Evolutionary conservation across 2,113 vertebrate species (phyloP).

Genomic region (Campylomormyrus tamandua): DNA sequence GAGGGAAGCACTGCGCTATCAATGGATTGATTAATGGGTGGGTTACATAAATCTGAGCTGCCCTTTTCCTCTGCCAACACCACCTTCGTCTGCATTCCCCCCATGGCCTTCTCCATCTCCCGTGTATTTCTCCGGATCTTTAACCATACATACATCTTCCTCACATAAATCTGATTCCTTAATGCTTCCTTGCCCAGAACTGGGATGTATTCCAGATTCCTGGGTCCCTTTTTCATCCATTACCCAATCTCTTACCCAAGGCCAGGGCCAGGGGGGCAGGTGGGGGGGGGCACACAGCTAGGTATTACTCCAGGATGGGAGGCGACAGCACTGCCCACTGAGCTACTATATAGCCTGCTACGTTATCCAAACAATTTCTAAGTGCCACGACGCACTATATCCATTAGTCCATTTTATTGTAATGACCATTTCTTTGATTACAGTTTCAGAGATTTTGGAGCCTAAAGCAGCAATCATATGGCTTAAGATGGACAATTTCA

Average conservation of each 20-base stretch:
- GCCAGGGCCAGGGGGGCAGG: background rate
- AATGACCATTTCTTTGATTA: background rate
- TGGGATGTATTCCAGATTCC: constrained; percentile 4
- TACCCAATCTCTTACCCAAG: background rate
- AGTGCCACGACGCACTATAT: background rate
- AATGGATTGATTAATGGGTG: constrained; percentile 55
- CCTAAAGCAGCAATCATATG: background rate
- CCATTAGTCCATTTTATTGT: background rate
- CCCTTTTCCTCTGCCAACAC: background rate
- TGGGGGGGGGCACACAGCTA: background rate
- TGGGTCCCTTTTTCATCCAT: background rate
- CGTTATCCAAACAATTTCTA: background rate
- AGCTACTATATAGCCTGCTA: background rate
- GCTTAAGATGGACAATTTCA: background rate
- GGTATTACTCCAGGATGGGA: background rate
- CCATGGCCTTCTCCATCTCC: background rate
- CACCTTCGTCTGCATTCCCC: background rate
- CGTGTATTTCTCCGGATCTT: background rate
- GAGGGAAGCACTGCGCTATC: constrained; percentile 43
- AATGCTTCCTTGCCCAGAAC: background rate
- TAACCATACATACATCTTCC: background rate
- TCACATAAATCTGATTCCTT: background rate
- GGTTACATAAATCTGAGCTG: background rate
- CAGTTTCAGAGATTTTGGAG: background rate
- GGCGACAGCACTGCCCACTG: background rate